Conservation (phyloP, 2,797 vertebrate species). For the Podarcis lilfordi region DNA sequence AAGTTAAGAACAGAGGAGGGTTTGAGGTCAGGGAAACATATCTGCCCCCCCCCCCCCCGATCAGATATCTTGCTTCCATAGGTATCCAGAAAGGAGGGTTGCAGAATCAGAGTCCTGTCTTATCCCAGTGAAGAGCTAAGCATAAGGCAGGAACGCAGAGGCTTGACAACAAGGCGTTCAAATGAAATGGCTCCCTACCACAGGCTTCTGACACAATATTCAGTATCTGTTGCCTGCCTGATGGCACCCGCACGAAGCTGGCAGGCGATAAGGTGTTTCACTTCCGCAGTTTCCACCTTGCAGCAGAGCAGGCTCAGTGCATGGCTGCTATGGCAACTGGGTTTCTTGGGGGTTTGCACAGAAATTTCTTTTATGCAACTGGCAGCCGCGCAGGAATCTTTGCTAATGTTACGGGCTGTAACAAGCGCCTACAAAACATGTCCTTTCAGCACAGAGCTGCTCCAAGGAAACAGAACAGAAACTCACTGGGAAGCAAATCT, state of each 20-base stretch:
- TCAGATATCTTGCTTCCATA: not conserved
- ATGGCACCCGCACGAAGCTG: not conserved
- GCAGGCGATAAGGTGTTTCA: conserved; percentile 59
- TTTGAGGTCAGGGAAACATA: rapidly evolving
- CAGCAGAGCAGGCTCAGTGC: conserved; percentile 66
- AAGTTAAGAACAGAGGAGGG: not conserved
- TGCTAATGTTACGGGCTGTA: not conserved
- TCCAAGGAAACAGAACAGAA: not conserved
- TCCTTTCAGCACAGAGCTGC: not conserved
- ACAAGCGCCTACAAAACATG: not conserved
- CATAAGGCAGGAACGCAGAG: not conserved
- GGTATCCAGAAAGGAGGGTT: not conserved
- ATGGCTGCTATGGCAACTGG: conserved; percentile 74
- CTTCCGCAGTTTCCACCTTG: conserved; percentile 60
- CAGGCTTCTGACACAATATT: not conserved
- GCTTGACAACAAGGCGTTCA: no score
- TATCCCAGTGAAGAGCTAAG: conserved; percentile 14
- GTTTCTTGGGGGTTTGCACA: conserved; percentile 36
- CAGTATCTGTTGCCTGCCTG: not conserved
- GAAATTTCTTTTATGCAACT: no score
- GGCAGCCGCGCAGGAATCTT: not conserved
- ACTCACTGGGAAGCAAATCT: not conserved
- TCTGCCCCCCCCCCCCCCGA: rapidly evolving
- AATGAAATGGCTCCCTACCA: not conserved
- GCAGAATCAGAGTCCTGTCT: not conserved